Conservation (phyloP, 2,888 invertebrate species). For the Apotomis betuletana region DNA sequence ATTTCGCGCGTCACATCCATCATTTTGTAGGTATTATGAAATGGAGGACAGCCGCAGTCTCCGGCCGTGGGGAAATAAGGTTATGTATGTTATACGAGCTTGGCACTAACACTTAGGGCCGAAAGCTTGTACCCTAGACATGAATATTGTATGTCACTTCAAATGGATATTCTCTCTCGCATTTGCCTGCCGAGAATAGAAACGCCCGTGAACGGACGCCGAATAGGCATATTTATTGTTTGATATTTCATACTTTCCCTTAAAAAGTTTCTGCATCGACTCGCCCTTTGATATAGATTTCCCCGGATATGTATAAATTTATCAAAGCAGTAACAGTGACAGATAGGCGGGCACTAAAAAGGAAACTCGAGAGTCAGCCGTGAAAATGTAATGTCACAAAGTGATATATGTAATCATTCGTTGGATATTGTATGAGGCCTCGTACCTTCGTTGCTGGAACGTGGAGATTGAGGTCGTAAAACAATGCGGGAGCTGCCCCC, state of each 20-base stretch:
- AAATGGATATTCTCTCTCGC: constrained; percentile 15
- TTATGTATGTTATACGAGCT: constrained; percentile 32
- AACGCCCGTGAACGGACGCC: constrained; percentile 15
- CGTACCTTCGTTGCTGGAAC: constrained; percentile 31
- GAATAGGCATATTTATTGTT: constrained; percentile 1
- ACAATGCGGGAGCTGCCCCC: constrained; percentile 29
- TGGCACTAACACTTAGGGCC: constrained; percentile 2
- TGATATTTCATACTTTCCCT: constrained; percentile 41
- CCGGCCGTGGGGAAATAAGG: constrained; percentile 35
- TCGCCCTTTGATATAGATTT: constrained; percentile 50
- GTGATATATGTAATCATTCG: constrained; percentile 43
- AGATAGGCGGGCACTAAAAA: constrained; percentile 44
- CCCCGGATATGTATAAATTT: constrained; percentile 59
- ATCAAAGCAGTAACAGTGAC: constrained; percentile 42
- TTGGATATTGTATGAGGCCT: constrained; percentile 44
- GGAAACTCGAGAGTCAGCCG: constrained; percentile 44
- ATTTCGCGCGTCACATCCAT: constrained; percentile 35
- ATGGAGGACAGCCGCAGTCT: constrained; percentile 24
- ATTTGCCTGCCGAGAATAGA: constrained; percentile 6
- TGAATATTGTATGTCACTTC: constrained; percentile 14
- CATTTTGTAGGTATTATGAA: constrained; percentile 33
- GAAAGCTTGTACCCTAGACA: constrained; percentile 9
- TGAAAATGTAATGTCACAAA: constrained; percentile 46
- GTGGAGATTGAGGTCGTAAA: constrained; percentile 41
- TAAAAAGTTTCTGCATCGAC: constrained; percentile 36